A percentile compares a stretch with the other conserved stretches of the same genome.
Evolutionary conservation across 1,140 invertebrate species (phyloP).

Genomic region (Lordiphosa stackelbergi): DNA sequence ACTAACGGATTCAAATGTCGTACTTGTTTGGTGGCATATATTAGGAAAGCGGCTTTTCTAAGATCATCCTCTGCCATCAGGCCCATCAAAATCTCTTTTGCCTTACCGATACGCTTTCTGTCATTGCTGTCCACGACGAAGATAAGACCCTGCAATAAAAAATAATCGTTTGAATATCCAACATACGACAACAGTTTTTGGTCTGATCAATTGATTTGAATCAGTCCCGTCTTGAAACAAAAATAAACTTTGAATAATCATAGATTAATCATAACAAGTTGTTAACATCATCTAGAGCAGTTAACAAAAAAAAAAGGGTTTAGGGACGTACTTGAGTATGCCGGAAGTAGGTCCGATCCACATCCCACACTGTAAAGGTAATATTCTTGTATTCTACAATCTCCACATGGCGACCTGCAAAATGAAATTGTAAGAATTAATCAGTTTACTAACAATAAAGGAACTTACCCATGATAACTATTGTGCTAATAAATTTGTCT

Average conservation of each 20-base stretch:
- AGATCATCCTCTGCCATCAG: no score
- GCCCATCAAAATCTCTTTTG: no score
- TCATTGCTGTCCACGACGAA: no score
- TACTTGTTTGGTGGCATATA: no score
- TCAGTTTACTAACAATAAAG: neutral
- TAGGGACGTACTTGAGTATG: conserved; percentile 82
- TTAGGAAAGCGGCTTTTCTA: no score
- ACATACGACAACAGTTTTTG: no score
- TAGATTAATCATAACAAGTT: conserved; percentile 58
- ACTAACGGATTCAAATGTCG: no score
- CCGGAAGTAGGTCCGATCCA: conserved; percentile 91
- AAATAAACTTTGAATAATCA: conserved; percentile 66
- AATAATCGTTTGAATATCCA: neutral
- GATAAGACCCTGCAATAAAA: conserved; percentile 78
- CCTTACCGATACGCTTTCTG: no score
- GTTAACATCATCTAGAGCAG: conserved; percentile 55
- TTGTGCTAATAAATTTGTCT: conserved; percentile 99
- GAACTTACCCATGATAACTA: conserved; percentile 97
- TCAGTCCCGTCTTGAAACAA: conserved; percentile 77
- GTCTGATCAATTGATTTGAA: neutral
- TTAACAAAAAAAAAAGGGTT: neutral
- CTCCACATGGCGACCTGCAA: conserved; percentile 93
- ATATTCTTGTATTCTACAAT: conserved; percentile 98
- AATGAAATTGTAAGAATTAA: neutral
- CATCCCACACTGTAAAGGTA: conserved; percentile 95